Evolutionary conservation across 2,113 vertebrate species (phyloP).

Genomic region (Microcebus griseorufus): DNA sequence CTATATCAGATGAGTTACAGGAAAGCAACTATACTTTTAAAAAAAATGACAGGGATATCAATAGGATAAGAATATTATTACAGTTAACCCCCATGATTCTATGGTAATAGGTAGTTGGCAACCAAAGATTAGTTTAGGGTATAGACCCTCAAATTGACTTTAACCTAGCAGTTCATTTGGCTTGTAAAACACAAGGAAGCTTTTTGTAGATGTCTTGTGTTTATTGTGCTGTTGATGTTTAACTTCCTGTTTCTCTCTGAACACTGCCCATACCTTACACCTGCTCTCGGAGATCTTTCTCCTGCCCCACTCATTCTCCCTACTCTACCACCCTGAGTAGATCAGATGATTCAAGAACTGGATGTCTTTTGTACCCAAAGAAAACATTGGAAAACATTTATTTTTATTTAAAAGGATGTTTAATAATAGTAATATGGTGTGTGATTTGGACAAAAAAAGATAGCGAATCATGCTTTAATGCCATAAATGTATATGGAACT

Average conservation of each 20-base stretch:
- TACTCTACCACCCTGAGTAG: background rate
- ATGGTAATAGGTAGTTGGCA: background rate
- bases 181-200: background rate
- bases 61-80: background rate
- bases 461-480: background rate
- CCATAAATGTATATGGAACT: background rate
- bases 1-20: background rate
- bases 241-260: fast-evolving
- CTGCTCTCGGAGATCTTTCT: background rate
- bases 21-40: background rate
- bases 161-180: background rate
- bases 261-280: fast-evolving
- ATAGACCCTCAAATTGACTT: background rate
- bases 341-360: background rate
- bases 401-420: conserved; percentile 41
- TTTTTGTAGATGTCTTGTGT: background rate
- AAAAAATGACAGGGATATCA: background rate
- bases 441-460: background rate
- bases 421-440: background rate
- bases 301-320: background rate
- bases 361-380: background rate
- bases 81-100: background rate
- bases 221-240: background rate
- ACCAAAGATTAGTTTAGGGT: background rate
- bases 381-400: conserved; percentile 11